Base-by-base conservation (phyloP, 2,797 vertebrate species). In the Synanceia verrucosa region DNA sequence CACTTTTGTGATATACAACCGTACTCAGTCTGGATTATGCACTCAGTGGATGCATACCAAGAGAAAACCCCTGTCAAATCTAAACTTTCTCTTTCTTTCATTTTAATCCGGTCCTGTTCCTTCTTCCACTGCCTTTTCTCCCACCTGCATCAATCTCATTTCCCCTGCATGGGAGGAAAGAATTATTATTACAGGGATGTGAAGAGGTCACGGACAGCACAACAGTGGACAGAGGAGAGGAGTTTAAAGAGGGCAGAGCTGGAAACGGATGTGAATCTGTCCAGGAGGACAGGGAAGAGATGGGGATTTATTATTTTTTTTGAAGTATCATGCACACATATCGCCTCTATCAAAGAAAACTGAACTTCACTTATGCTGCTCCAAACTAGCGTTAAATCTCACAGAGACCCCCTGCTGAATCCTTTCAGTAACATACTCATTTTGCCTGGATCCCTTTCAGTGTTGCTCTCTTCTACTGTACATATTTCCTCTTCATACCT, bases 71-170 rank as follows among this genome's bases (percentile, higher is more conserved):
- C 19, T 9, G 48, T 33, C 10, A 1, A 58, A 55, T 58, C 16
- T 53, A 46, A 13, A 36, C 51, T 60, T 48, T 51, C 16, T 62
- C 43, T 52, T 41, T 4, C 43, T 69, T 70, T 66, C 11, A 9
- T 9, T 64, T 47, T 58, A 9, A 19, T 46, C 11, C 19, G 5
- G 3, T 4, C 29, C 5, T 43, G 14, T 36, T 44, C 31, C 44
- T 34, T 58, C 41, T 44, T 60, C 52, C n/a, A 50, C 29, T 61
- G 56, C 51, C 29, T 52, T 24, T 50, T 41, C 36, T 29, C 34
- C 31, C 3, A 23, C 64, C 70, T 60, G 58, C 79, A 83, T 87
- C 67, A 72, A 58, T 87, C 65, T 61, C 23, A 76, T 81, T 64
- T 63, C 48, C 57, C 21, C 47, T 43, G 70, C 60, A 46, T 47